A percentile compares a stretch with the other conserved stretches of the same genome.
Conservation (phyloP, 2,888 invertebrate species). For the Megamerina dolium region DNA sequence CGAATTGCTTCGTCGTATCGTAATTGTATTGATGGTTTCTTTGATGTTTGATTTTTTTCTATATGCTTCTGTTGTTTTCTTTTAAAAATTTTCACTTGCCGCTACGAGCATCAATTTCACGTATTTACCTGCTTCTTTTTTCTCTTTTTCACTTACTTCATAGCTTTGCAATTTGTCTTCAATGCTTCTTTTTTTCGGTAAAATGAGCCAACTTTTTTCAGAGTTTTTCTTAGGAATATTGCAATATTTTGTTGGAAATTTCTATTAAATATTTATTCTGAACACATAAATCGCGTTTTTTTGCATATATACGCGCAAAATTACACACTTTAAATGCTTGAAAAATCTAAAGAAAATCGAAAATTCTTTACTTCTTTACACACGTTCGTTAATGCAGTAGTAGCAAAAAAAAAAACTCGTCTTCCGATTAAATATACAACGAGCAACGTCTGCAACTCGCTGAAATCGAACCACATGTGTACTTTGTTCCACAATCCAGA, state of each 20-base stretch:
- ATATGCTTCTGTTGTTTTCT: too few species aligned
- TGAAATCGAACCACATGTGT: constrained; percentile 11
- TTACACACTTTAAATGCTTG: background rate
- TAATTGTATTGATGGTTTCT: too few species aligned
- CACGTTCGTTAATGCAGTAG: too few species aligned
- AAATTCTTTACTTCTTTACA: background rate
- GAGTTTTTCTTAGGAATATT: background rate
- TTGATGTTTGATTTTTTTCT: too few species aligned
- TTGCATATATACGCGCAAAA: constrained; percentile 10
- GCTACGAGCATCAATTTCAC: background rate
- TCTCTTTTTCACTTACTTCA: too few species aligned
- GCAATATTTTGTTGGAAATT: background rate
- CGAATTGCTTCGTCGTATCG: too few species aligned
- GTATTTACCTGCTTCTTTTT: background rate
- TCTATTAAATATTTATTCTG: too few species aligned
- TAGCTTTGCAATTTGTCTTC: constrained; percentile 3
- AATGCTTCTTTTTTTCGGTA: constrained; percentile 5
- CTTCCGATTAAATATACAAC: constrained; percentile 7
- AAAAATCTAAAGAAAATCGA: background rate
- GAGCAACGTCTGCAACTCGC: constrained; percentile 9
- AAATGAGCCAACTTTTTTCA: constrained; percentile 7
- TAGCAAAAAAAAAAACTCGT: constrained; percentile 4
- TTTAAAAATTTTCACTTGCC: background rate
- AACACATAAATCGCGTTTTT: too few species aligned
- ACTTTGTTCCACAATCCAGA: constrained; percentile 4